Percentiles rank a stretch among this genome's conserved stretches.
phyloP scores from a whole-genome alignment of 2,888 invertebrate species.

The Plebejus argus region DNA sequence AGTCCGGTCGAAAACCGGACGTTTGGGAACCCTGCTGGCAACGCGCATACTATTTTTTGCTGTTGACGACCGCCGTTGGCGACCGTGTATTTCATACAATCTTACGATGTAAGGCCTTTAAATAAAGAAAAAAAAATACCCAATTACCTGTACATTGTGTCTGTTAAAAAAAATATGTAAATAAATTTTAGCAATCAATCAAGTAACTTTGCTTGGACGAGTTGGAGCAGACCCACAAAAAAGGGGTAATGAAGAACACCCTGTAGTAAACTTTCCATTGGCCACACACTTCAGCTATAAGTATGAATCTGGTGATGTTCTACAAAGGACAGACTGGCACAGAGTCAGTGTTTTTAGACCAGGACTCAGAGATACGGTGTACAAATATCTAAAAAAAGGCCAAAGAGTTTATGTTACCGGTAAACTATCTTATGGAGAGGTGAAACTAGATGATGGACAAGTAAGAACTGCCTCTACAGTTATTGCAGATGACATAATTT shows the following conservation, averaged over 20 bases:
- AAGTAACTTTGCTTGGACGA: slow-evolving; percentile 91
- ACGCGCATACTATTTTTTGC: too few relatives aligned
- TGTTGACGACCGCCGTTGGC: too few relatives aligned
- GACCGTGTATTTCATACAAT: too few relatives aligned
- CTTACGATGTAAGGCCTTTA: too few relatives aligned
- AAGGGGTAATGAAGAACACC: slow-evolving; percentile 90
- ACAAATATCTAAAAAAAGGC: slow-evolving; percentile 91
- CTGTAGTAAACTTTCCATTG: slow-evolving; percentile 92
- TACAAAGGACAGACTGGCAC: slow-evolving; percentile 96
- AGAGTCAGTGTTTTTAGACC: slow-evolving; percentile 93
- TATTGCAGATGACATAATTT: slow-evolving; percentile 93
- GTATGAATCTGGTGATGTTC: slow-evolving; percentile 88
- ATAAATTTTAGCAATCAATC: slow-evolving; percentile 85
- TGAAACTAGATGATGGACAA: slow-evolving; percentile 88
- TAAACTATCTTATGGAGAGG: slow-evolving; percentile 91
- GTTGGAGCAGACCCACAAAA: slow-evolving; percentile 94
- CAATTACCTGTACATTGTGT: background rate
- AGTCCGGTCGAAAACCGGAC: too few relatives aligned
- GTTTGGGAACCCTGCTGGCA: too few relatives aligned
- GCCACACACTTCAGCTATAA: slow-evolving; percentile 94
- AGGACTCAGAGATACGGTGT: slow-evolving; percentile 88
- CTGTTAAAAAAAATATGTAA: background rate
- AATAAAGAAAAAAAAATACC: too few relatives aligned
- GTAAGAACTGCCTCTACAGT: slow-evolving; percentile 87
- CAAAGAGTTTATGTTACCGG: slow-evolving; percentile 92